Conservation (phyloP, 2,888 invertebrate species). For the Cantharis flavilabris region DNA sequence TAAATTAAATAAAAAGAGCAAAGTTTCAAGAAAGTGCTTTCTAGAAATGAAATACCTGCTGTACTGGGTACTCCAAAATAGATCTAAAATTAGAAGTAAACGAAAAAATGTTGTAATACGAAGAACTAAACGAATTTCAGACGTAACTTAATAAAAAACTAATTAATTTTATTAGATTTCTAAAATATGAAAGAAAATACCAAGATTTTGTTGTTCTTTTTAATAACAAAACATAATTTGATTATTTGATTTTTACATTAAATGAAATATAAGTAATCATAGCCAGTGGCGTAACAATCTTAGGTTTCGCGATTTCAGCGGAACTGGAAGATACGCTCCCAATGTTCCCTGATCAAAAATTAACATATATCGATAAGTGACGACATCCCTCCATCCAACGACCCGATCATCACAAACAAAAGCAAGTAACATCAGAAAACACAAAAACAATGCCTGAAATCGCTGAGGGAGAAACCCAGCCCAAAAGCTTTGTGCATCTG, state of each 20-base stretch:
- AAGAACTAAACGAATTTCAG: not conserved
- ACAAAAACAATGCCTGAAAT: too few species aligned
- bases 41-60: not conserved
- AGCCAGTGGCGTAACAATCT: too few species aligned
- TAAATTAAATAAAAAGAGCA: not conserved
- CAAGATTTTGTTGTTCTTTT: not conserved
- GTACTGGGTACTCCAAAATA: not conserved
- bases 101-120: not conserved
- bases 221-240: not conserved
- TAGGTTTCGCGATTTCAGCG: too few species aligned
- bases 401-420: too few species aligned
- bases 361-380: too few species aligned
- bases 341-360: too few species aligned
- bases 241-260: not conserved
- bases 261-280: too few species aligned
- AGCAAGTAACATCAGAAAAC: too few species aligned
- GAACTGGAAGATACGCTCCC: too few species aligned
- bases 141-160: not conserved
- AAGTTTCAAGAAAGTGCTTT: not conserved
- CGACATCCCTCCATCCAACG: too few species aligned
- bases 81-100: not conserved
- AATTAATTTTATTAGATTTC: not conserved
- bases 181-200: not conserved
- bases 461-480: too few species aligned
- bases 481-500: too few species aligned